Base-by-base conservation (phyloP, 1,140 invertebrate genomes). In the Bombus fervidus region DNA sequence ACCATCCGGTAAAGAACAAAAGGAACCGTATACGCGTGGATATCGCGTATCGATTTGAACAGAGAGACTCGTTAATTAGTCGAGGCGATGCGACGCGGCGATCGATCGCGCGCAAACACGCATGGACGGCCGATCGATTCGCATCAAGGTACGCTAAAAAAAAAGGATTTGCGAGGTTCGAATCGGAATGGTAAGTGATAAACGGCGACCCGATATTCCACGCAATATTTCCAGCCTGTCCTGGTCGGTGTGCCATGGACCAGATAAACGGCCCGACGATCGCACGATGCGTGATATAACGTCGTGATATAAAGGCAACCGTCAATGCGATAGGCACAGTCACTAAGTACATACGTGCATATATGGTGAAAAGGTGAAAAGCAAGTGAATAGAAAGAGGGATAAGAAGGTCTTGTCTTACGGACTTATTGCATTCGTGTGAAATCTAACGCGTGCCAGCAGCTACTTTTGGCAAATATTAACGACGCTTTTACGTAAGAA, bases 131-230 rank as follows among this genome's bases (percentile, higher is more conserved):
- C 57, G 39, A 74, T 64, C 34, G 43, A 75, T 68, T 68, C 22
- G 28, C 47, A 8, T 5, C 69, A 64, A 69, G 39, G 41, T 86
- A 37, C 8, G 64, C 31, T 18, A 1, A 66, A 66, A 18, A 66
- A 18, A 66, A 66, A 64, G 71, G 73, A 88, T 89, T 88, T 86
- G 72, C 84, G 77, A 57, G 34, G 25, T 22, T 39, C 47, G 13
- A 68, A 57, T 10, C 62, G 53, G 41, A 39, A 57, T 47, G 64
- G 31, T 47, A 66, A 74, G 78, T 89, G 89, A 89, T 75, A 82
- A 89, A 90, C 77, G 59, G 68, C 34, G 59, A 62, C 15, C 74
- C 78, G 59, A 89, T 90, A 89, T 89, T 87, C 81, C 64, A 71
- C 64, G 85, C 85, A 53, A 87, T 89, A 89, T 90, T 82, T 83